Percentiles rank a stretch among this genome's conserved stretches.
These are phyloP conservation scores for Lydus trimaculatus DNA, from an alignment of 2,888 invertebrate species.

Conservation along the genomic window DNA sequence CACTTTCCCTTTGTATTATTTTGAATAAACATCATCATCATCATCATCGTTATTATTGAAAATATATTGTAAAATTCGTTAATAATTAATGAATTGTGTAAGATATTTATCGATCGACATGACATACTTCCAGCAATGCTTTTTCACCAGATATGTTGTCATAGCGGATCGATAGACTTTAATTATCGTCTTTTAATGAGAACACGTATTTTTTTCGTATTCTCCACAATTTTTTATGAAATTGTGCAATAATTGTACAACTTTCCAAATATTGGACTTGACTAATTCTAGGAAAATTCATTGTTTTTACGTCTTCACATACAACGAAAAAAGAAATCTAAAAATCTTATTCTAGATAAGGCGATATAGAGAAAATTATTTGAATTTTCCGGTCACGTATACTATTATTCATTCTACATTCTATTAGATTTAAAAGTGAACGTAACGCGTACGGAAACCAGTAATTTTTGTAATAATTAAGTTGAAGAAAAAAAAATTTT, in stretches of 20 bases:
- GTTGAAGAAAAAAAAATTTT: background rate
- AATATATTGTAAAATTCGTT: conserved; percentile 9
- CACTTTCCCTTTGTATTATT: background rate
- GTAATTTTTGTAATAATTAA: background rate
- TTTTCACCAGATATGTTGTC: conserved; percentile 18
- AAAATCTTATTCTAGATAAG: background rate
- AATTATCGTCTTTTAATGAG: conserved; percentile 12
- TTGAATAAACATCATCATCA: conserved; percentile 9
- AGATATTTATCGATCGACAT: conserved; percentile 5
- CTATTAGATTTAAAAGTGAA: background rate
- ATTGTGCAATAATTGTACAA: conserved; percentile 3
- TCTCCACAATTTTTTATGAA: conserved; percentile 5
- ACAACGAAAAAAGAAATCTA: too few species aligned
- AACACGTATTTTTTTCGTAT: background rate
- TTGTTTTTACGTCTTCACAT: too few species aligned
- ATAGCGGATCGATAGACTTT: conserved; percentile 22
- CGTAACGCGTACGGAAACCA: background rate
- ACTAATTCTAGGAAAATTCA: background rate
- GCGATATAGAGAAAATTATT: background rate
- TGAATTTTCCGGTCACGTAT: background rate
- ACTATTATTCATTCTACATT: background rate
- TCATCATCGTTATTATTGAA: conserved; percentile 13
- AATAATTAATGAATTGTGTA: conserved; percentile 18
- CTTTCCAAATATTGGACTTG: conserved; percentile 14
- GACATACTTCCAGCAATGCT: conserved; percentile 20